A percentile compares a stretch with the other conserved stretches of the same genome.
These are phyloP conservation scores for Choloepus didactylus DNA, from an alignment of 2,797 vertebrate genomes.

Conservation along the genomic window DNA sequence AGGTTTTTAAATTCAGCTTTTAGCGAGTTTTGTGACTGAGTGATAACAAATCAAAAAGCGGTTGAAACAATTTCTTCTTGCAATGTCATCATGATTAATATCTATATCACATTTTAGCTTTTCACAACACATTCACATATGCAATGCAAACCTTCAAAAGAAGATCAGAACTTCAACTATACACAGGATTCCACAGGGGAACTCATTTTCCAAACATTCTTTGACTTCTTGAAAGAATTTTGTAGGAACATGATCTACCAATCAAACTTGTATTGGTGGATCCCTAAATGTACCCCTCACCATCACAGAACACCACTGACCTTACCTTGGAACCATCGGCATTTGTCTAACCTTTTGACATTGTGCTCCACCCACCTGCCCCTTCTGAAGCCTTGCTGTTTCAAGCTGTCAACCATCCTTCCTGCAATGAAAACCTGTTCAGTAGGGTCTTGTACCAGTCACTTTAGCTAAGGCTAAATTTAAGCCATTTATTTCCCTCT, in stretches of 20 bases:
- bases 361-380: background rate
- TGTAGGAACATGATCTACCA: background rate
- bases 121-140: background rate
- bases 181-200: background rate
- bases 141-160: background rate
- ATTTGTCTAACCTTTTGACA: background rate
- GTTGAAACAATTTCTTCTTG: constrained; percentile 17
- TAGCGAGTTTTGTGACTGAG: background rate
- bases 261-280: background rate
- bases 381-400: background rate
- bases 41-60: background rate
- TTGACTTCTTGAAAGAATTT: constrained; percentile 11
- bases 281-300: background rate
- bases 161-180: background rate
- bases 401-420: background rate
- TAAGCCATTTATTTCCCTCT: background rate
- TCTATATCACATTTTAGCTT: background rate
- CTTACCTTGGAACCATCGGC: background rate
- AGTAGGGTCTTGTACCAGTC: background rate
- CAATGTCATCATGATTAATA: constrained; percentile 23
- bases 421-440: background rate
- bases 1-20: background rate
- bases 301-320: background rate
- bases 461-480: background rate
- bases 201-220: background rate